Percentiles rank a stretch among this genome's conserved stretches.
These are phyloP conservation scores for Microctenopoma stevenorrisi DNA, from an alignment of 2,797 vertebrate genomes.

Conservation along the genomic window DNA sequence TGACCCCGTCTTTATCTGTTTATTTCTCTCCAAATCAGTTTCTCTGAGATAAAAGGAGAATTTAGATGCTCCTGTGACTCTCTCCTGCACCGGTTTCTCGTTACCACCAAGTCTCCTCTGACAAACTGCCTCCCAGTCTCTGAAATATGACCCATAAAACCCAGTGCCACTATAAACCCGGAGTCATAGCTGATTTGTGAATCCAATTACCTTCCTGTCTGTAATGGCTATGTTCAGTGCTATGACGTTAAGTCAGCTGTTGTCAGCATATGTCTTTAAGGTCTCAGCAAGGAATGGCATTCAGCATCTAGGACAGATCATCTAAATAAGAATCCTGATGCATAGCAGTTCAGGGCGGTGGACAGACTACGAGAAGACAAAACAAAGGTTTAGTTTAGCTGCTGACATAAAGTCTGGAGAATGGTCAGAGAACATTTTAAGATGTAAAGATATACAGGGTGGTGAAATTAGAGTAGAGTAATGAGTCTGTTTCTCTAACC, in stretches of 20 bases:
- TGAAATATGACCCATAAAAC: constrained; percentile 83
- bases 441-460: constrained; percentile 1
- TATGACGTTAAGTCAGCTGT: constrained; percentile 83
- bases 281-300: constrained; percentile 37
- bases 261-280: constrained; percentile 71
- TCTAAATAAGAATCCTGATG: constrained; percentile 44
- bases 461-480: not conserved
- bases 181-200: constrained; percentile 84
- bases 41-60: constrained; percentile 19
- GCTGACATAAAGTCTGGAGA: constrained; percentile 10
- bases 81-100: constrained; percentile 50
- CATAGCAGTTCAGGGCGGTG: constrained; percentile 13
- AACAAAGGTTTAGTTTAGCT: constrained; percentile 22
- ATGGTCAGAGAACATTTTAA: constrained; percentile 26
- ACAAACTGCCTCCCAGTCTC: constrained; percentile 70
- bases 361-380: constrained; percentile 1
- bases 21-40: constrained; percentile 10
- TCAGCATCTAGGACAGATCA: constrained; percentile 45
- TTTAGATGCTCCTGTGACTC: constrained; percentile 32
- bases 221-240: constrained; percentile 83
- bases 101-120: constrained; percentile 59
- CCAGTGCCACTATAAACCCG: constrained; percentile 77
- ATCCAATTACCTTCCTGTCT: constrained; percentile 83
- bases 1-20: constrained; percentile 2
- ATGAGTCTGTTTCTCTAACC: not conserved